Conservation (phyloP, 2,888 invertebrate species). For the Leistus spinibarbis region DNA sequence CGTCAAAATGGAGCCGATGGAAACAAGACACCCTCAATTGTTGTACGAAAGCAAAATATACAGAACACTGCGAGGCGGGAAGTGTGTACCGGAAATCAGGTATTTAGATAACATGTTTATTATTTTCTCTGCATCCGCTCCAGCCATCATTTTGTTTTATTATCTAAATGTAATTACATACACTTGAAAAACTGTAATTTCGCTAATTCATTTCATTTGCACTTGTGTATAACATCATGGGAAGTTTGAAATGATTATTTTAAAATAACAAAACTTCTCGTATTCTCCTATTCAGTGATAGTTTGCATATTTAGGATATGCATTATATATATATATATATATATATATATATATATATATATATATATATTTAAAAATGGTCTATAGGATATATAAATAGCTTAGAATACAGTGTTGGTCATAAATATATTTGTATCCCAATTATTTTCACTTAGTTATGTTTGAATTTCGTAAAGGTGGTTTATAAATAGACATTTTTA, state of each 20-base stretch:
- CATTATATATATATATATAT: too few relatives aligned
- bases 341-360: not conserved
- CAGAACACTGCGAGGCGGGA: slow-evolving; percentile 91
- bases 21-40: slow-evolving; percentile 93
- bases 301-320: too few relatives aligned
- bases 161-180: too few relatives aligned
- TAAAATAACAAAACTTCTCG: too few relatives aligned
- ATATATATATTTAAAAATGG: not conserved
- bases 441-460: not conserved
- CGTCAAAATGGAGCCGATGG: slow-evolving; percentile 91
- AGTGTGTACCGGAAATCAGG: slow-evolving; percentile 89
- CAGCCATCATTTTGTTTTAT: too few relatives aligned
- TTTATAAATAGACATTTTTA: too few relatives aligned
- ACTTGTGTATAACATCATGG: too few relatives aligned
- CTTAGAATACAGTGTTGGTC: not conserved
- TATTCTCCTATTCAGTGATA: too few relatives aligned
- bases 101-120: slow-evolving; percentile 51
- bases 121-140: not conserved
- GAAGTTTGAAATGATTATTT: too few relatives aligned
- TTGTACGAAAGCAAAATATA: slow-evolving; percentile 96
- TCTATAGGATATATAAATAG: not conserved
- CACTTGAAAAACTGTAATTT: too few relatives aligned
- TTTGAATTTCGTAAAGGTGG: not conserved
- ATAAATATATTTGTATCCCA: not conserved
- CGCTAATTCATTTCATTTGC: too few relatives aligned